phyloP scores from a whole-genome alignment of 2,113 vertebrate species.

The Cavia aperea region DNA sequence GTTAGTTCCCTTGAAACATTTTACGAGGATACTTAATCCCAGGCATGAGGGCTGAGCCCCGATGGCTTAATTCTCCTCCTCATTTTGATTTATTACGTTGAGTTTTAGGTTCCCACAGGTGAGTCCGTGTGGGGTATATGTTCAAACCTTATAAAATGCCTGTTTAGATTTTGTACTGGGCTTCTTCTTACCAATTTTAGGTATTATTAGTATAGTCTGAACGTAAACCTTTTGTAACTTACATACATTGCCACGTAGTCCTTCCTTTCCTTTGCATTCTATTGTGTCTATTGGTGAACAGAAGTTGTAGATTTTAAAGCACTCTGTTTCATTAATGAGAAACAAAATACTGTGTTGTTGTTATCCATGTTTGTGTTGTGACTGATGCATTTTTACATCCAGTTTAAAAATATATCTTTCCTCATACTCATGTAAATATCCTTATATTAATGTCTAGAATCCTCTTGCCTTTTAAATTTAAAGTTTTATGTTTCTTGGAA shows the following conservation, averaged over 20 bases:
- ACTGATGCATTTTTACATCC: not conserved
- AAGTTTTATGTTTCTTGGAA: not conserved
- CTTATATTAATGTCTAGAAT: not conserved
- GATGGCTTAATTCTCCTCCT: not conserved
- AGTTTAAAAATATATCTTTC: not conserved
- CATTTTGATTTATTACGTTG: not conserved
- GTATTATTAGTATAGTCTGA: not conserved
- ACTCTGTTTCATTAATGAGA: not conserved
- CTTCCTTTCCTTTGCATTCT: not conserved
- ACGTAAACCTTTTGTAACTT: not conserved
- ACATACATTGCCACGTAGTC: not conserved
- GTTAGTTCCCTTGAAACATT: not conserved
- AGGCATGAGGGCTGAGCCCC: not conserved
- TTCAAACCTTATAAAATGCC: not conserved
- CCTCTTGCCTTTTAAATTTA: not conserved
- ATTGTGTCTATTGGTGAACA: not conserved
- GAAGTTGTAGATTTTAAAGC: not conserved
- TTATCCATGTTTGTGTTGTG: not conserved
- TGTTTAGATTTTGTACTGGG: not conserved
- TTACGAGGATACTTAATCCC: not conserved
- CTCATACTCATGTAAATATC: constrained; percentile 5
- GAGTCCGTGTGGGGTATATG: too few species aligned
- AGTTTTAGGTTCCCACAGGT: not conserved
- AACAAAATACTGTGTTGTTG: too few species aligned
- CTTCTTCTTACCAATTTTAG: not conserved